Conservation (phyloP, 2,113 vertebrate species). For the Tupaia chinensis region DNA sequence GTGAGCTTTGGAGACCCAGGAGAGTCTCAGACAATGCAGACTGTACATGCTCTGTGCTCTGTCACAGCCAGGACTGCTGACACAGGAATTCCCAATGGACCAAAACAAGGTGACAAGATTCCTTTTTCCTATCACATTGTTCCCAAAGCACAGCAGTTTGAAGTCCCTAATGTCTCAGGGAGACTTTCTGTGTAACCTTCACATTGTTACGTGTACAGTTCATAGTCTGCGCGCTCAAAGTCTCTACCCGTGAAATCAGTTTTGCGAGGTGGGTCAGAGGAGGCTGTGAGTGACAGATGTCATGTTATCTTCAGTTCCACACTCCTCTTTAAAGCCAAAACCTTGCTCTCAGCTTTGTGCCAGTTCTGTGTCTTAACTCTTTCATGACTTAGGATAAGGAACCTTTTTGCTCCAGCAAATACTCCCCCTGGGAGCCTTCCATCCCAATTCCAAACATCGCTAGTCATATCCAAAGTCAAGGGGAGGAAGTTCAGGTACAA, state of each 20-base stretch:
- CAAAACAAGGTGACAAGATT: neutral
- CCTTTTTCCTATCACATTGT: neutral
- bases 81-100: neutral
- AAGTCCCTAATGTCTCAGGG: neutral
- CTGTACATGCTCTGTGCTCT: neutral
- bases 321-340: neutral
- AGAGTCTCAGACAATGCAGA: rapidly evolving
- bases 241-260: neutral
- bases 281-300: neutral
- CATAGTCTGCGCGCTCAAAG: neutral
- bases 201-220: too few relatives aligned
- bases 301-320: neutral
- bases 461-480: neutral
- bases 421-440: neutral
- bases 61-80: neutral
- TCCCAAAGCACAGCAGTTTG: neutral
- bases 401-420: neutral
- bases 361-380: neutral
- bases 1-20: neutral
- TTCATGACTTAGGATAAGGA: neutral
- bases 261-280: neutral
- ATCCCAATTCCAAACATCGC: neutral
- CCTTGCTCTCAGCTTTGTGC: neutral
- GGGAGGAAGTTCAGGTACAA: neutral
- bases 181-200: neutral